phyloP scores from a whole-genome alignment of 2,888 invertebrate genomes.

The Nemapogon koenigi region DNA sequence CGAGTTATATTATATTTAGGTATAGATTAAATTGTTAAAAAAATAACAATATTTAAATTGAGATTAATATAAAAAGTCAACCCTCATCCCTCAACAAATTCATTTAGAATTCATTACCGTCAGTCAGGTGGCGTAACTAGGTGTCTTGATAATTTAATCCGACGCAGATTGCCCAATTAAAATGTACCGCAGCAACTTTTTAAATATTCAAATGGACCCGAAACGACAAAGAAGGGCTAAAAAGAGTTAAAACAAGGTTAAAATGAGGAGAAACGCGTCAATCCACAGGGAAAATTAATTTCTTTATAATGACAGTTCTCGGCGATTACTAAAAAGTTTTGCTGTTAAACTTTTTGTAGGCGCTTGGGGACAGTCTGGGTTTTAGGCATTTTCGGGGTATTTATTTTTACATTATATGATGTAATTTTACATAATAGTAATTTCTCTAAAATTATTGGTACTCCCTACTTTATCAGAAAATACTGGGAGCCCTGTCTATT shows the following conservation, averaged over 20 bases:
- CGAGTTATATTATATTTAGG: no score
- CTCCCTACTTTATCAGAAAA: no score
- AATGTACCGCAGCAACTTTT: conserved; percentile 60
- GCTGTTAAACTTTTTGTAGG: conserved; percentile 27
- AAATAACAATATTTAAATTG: no score
- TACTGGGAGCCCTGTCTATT: no score
- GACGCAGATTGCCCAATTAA: conserved; percentile 59
- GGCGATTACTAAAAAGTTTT: conserved; percentile 53
- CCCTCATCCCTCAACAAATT: conserved; percentile 35
- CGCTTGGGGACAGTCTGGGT: not conserved
- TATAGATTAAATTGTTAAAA: no score
- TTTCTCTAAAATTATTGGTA: no score
- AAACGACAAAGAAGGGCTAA: conserved; percentile 20
- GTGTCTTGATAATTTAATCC: conserved; percentile 66
- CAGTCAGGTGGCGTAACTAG: conserved; percentile 52
- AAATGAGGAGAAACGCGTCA: conserved; percentile 52
- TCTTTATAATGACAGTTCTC: conserved; percentile 57
- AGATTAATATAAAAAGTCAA: conserved; percentile 16
- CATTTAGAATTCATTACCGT: conserved; percentile 61
- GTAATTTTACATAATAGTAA: no score
- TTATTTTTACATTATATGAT: no score
- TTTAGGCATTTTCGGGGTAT: no score
- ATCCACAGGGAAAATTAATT: conserved; percentile 46
- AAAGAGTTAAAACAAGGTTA: conserved; percentile 45
- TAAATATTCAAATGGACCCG: conserved; percentile 47